phyloP scores from a whole-genome alignment of 2,888 invertebrate genomes.

The Biston stratarius region DNA sequence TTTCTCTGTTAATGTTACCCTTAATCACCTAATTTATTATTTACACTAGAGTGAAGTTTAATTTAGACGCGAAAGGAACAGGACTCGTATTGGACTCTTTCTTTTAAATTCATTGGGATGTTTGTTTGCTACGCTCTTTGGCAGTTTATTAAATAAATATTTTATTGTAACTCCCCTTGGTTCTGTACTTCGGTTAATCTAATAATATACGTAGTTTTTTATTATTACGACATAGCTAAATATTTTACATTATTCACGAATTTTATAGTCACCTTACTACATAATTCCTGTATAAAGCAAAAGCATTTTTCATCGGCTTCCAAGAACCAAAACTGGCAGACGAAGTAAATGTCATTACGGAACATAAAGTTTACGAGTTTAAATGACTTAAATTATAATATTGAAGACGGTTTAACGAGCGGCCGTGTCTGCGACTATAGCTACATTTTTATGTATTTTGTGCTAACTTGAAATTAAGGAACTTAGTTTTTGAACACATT shows the following conservation, averaged over 20 bases:
- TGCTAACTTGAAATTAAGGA: constrained; percentile 20
- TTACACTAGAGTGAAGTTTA: no score
- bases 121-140: no score
- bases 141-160: no score
- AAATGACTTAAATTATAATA: constrained; percentile 70
- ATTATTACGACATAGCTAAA: no score
- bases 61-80: no score
- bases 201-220: no score
- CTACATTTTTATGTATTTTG: constrained; percentile 34
- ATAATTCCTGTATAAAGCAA: background rate
- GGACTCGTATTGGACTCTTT: no score
- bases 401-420: constrained; percentile 57
- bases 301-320: constrained; percentile 44
- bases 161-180: no score
- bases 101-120: no score
- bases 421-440: constrained; percentile 30
- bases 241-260: background rate
- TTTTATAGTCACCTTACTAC: constrained; percentile 1
- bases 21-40: no score
- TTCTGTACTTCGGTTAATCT: no score
- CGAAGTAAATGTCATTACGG: constrained; percentile 65
- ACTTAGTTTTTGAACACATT: constrained; percentile 1
- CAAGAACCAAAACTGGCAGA: constrained; percentile 50
- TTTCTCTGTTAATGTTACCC: no score
- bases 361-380: constrained; percentile 64